phyloP scores from a whole-genome alignment of 2,113 vertebrate species.

The Myodes glareolus region DNA sequence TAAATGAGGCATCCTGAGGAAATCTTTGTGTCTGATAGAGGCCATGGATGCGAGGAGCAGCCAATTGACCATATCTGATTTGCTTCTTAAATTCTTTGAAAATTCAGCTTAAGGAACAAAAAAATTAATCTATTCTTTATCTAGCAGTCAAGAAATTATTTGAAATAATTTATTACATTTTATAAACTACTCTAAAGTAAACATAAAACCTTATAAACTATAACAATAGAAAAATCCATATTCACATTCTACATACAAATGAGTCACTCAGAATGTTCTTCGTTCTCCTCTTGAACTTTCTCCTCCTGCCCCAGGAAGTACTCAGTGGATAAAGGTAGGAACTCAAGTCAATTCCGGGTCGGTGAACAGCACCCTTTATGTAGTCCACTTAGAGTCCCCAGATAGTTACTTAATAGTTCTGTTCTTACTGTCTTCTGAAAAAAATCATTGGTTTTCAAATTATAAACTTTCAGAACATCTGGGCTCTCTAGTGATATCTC shows the following conservation, averaged over 20 bases:
- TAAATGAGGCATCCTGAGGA: background rate
- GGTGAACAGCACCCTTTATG: background rate
- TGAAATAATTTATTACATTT: background rate
- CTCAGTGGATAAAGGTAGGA: conserved; percentile 4
- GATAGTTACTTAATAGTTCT: conserved; percentile 27
- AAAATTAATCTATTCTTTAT: background rate
- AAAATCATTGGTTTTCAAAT: conserved; percentile 69
- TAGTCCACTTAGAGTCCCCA: conserved; percentile 13
- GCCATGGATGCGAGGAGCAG: rapidly evolving
- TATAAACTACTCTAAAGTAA: background rate
- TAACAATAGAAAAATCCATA: background rate
- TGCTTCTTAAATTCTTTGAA: background rate
- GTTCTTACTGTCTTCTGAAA: conserved; percentile 61
- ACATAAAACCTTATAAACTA: background rate
- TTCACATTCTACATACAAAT: background rate
- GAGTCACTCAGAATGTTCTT: background rate
- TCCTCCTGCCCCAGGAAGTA: conserved; percentile 2
- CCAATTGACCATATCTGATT: background rate
- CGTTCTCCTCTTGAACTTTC: background rate
- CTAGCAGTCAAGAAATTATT: background rate
- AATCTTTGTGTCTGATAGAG: too few relatives aligned
- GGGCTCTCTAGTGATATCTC: background rate
- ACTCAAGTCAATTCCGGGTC: background rate
- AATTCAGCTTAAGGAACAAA: background rate
- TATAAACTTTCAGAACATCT: conserved; percentile 60